Base-by-base conservation (phyloP, 1,140 invertebrate genomes). In the Drosophila malerkotliana region DNA sequence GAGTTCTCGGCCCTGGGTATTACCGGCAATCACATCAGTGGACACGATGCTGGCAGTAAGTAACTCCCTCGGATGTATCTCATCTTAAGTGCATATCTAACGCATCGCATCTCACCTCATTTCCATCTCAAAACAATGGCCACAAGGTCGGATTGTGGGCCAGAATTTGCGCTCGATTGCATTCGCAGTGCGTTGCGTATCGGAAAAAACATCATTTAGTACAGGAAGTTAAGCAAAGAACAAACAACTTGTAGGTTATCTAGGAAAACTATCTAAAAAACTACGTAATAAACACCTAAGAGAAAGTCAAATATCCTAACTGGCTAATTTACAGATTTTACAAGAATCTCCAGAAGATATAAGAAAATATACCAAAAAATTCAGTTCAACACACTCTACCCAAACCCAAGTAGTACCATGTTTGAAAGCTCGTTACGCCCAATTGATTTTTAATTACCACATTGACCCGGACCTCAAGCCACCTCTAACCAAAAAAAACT, bases 1-100 rank as follows among this genome's bases (percentile, higher is more conserved):
- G 95, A 96, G 83, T 93, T 94, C 75, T 93, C 95, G 30, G 94
- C 95, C 51, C 93, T 94, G 59, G 96, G 96, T 90, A 94, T 96
- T 91, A 94, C 94, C 37, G 94, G 94, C 85, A 93, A 94, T 93
- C 93, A 85, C 54, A 72, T 91, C 48, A 90, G 72, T 72, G 74
- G 83, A 57, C 81, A 88, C 51, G 90, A 89, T 77, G 69, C 75
- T 69, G 77, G 81, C 79, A 91, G 91, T 91, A 87, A 91, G 90
- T 91, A 72, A 24, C 34, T 12, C 32, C 37, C 10, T 30, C 18
- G 10, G 5, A n/a, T 69, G 18, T 18, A 44, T 9, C 41, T 15
- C 41, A 28, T 45, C 52, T 45, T 30, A 66, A 53, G 57, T 66
- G 72, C 24, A 61, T 56, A 79, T 78, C 74, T 53, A 60, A 69